Conservation (phyloP, 2,113 vertebrate genomes). For the Podilymbus podiceps region DNA sequence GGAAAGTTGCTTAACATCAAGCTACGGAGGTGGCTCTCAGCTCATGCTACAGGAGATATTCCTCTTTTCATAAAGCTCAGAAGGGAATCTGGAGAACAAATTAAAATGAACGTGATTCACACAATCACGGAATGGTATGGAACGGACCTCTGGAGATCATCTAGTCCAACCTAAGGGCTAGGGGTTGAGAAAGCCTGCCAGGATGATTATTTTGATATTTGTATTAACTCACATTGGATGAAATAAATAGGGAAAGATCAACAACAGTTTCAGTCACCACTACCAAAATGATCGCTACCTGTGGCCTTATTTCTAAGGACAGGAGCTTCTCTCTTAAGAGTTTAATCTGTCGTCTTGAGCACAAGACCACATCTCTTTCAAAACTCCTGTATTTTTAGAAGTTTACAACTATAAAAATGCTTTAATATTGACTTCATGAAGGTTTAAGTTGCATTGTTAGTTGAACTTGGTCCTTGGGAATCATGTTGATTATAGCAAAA, state of each 20-base stretch:
- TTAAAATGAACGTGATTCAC: too few relatives aligned
- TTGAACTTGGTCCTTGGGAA: background rate
- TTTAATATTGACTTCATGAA: background rate
- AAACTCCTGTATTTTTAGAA: background rate
- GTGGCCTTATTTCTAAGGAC: background rate
- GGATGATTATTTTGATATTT: background rate
- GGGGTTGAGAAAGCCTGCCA: background rate
- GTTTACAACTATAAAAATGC: background rate
- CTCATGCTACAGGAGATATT: background rate
- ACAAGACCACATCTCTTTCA: background rate
- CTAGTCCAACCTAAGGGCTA: background rate
- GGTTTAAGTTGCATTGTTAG: background rate
- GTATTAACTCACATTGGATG: background rate
- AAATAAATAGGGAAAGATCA: background rate
- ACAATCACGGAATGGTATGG: too few relatives aligned
- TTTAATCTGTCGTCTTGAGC: background rate
- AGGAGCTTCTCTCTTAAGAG: background rate
- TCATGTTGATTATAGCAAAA: background rate
- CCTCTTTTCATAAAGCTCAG: background rate
- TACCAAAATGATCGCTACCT: background rate
- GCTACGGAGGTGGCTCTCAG: background rate
- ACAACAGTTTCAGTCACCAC: background rate
- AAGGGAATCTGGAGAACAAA: background rate
- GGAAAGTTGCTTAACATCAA: background rate
- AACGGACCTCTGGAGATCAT: too few relatives aligned